Evolutionary conservation across 2,888 invertebrate species (phyloP), one percentile per base, ranked within the genome.

Genomic region (Pyrgus malvae): DNA sequence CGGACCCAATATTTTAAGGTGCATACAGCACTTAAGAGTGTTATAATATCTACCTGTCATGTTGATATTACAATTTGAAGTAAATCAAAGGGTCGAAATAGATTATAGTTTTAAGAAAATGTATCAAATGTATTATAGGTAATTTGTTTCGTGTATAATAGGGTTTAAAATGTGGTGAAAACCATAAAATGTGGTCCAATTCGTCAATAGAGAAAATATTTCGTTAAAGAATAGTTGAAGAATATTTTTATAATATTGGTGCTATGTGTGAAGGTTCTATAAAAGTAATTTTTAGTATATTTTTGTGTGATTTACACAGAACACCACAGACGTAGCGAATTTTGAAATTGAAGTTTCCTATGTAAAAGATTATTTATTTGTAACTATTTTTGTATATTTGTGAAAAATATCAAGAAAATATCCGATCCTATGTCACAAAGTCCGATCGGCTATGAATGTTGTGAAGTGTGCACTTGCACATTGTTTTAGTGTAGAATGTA

Each of bases 331-430:
- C 70, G 70, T 78, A 70, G 37, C 64, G 66, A 51, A 44, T 11
- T 35, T 63, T 70, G 63, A 68, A 53, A 69, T 66, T 49, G 8
- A 46, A 70, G 75, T 81, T 83, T 85, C 85, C 85, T 87, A 81
- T 72, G 66, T 78, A 78, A 82, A 82, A 76, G 70, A 80, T 85
- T 89, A 88, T 89, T 88, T 89, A 88, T 88, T 89, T 87, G 77
- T 87, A 84, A 78, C 76, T 83, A 85, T 80, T 82, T 82, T 80
- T 85, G 83, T 89, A 86, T 83, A 86, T 83, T 83, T 72, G 62
- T 65, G 68, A 72, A 70, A 67, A 72, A 74, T 71, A 74, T 67
- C 70, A 25, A 41, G 14, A 41, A 64, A 70, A 64, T 62, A 57
- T 89, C 83, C 85, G 78, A 82, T 77, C n/a, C n/a, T n/a, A n/a